These are phyloP conservation scores for Colletes collaris DNA, from an alignment of 2,888 invertebrate genomes.

Conservation along the genomic window DNA sequence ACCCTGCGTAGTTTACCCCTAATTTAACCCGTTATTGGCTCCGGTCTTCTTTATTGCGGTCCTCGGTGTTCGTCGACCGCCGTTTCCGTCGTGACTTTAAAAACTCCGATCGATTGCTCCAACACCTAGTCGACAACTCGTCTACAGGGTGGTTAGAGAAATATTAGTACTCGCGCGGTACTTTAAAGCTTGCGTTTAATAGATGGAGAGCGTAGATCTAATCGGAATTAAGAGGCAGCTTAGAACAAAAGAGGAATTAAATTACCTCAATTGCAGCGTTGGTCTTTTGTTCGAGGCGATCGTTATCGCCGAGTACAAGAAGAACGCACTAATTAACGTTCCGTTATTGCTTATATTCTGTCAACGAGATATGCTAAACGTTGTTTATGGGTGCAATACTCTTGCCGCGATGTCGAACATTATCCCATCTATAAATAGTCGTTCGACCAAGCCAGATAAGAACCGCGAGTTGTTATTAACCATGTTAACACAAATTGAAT, in stretches of 20 bases:
- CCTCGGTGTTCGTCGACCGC: slow-evolving; percentile 57
- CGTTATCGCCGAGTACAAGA: slow-evolving; percentile 1
- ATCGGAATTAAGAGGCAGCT: too few relatives aligned
- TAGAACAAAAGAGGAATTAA: too few relatives aligned
- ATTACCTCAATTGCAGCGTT: slow-evolving; percentile 4
- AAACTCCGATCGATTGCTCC: too few relatives aligned
- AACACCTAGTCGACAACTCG: too few relatives aligned
- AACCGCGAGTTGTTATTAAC: slow-evolving; percentile 19
- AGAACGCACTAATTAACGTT: slow-evolving; percentile 50
- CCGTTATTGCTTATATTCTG: slow-evolving; percentile 32
- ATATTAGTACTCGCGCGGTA: too few relatives aligned
- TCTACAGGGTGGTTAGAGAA: too few relatives aligned
- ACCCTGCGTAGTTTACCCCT: slow-evolving; percentile 67
- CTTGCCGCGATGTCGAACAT: slow-evolving; percentile 18
- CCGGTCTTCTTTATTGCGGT: slow-evolving; percentile 72
- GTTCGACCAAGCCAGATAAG: slow-evolving; percentile 19
- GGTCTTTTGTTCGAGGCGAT: slow-evolving; percentile 8
- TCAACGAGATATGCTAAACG: slow-evolving; percentile 23
- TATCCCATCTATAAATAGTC: slow-evolving; percentile 22
- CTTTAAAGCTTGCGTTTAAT: too few relatives aligned
- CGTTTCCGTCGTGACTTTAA: slow-evolving; percentile 33
- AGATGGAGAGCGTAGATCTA: too few relatives aligned
- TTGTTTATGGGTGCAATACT: slow-evolving; percentile 56
- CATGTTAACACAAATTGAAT: slow-evolving; percentile 10
- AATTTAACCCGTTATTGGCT: slow-evolving; percentile 76